Evolutionary conservation across 2,888 invertebrate species (phyloP).

Genomic region (Hemicrepidius hirtus): DNA sequence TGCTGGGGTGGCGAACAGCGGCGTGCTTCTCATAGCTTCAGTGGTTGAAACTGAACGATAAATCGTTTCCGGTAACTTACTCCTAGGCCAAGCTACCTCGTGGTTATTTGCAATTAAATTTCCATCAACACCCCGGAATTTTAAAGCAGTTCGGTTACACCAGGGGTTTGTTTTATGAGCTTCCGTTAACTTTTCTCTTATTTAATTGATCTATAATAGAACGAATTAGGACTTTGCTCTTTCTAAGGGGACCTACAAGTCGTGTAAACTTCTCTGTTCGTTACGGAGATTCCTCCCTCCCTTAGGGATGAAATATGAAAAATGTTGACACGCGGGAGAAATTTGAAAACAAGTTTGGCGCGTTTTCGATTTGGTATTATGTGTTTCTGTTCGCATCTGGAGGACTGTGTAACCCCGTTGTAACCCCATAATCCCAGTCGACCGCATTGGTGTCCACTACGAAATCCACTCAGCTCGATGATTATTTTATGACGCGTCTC

Average conservation of each 20-base stretch:
- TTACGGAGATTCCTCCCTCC: too few relatives aligned
- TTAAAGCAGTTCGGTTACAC: slow-evolving; percentile 3
- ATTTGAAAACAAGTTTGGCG: slow-evolving; percentile 27
- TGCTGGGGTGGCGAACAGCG: slow-evolving; percentile 10
- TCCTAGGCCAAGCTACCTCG: slow-evolving; percentile 35
- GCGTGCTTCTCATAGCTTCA: slow-evolving; percentile 10
- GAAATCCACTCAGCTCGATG: slow-evolving; percentile 51
- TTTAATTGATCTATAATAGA: too few relatives aligned
- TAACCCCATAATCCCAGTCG: slow-evolving; percentile 45
- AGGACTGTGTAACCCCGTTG: slow-evolving; percentile 38
- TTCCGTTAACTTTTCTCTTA: too few relatives aligned
- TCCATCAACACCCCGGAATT: slow-evolving; percentile 32
- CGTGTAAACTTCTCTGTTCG: too few relatives aligned
- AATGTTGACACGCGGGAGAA: not conserved
- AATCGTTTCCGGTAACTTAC: slow-evolving; percentile 44
- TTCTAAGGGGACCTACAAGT: too few relatives aligned
- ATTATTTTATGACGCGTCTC: slow-evolving; percentile 53
- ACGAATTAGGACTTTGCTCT: too few relatives aligned
- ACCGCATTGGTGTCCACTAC: slow-evolving; percentile 47
- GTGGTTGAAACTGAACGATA: slow-evolving; percentile 37
- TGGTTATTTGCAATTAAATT: slow-evolving; percentile 44
- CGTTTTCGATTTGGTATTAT: slow-evolving; percentile 36
- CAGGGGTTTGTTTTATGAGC: too few relatives aligned
- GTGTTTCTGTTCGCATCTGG: slow-evolving; percentile 36
- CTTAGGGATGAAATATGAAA: not conserved